Percentiles rank a stretch among this genome's conserved stretches.
phyloP scores from a whole-genome alignment of 2,888 invertebrate species.

The Drosophila aldrichi region DNA sequence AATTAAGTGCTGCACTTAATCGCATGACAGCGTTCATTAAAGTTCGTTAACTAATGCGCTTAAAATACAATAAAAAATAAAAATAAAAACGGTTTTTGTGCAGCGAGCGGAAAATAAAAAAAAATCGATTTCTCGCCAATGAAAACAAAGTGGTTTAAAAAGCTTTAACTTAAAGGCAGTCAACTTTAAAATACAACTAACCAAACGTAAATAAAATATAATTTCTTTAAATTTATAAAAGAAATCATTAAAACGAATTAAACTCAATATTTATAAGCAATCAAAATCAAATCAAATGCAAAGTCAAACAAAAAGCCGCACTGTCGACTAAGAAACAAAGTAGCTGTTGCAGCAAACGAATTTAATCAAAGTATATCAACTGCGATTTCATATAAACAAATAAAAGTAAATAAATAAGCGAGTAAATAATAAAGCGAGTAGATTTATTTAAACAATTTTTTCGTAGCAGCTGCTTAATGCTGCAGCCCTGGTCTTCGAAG shows the following conservation, averaged over 20 bases:
- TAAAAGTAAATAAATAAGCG: background rate
- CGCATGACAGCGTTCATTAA: slow-evolving; percentile 9
- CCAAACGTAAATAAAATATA: slow-evolving; percentile 7
- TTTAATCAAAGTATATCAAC: background rate
- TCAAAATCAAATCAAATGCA: slow-evolving; percentile 9
- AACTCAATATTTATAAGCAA: slow-evolving; percentile 8
- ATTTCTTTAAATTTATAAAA: slow-evolving; percentile 25
- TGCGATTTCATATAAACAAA: background rate
- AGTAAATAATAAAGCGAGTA: background rate
- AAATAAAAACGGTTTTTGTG: slow-evolving; percentile 17
- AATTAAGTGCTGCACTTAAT: slow-evolving; percentile 2
- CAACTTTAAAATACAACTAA: background rate
- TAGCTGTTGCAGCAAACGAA: background rate
- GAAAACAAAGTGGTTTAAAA: slow-evolving; percentile 70
- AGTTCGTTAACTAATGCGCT: slow-evolving; percentile 26
- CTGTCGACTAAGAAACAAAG: background rate
- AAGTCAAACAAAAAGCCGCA: slow-evolving; percentile 42
- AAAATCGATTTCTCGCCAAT: slow-evolving; percentile 76
- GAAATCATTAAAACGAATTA: slow-evolving; percentile 7
- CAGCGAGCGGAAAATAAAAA: slow-evolving; percentile 60
- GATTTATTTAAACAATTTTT: slow-evolving; percentile 39
- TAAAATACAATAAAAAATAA: slow-evolving; percentile 14
- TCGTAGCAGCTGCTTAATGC: slow-evolving; percentile 44
- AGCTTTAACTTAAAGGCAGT: slow-evolving; percentile 24
- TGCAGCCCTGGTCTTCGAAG: slow-evolving; percentile 9